Evolutionary conservation across 2,797 vertebrate species (phyloP).

Genomic region (Coilia nasus): DNA sequence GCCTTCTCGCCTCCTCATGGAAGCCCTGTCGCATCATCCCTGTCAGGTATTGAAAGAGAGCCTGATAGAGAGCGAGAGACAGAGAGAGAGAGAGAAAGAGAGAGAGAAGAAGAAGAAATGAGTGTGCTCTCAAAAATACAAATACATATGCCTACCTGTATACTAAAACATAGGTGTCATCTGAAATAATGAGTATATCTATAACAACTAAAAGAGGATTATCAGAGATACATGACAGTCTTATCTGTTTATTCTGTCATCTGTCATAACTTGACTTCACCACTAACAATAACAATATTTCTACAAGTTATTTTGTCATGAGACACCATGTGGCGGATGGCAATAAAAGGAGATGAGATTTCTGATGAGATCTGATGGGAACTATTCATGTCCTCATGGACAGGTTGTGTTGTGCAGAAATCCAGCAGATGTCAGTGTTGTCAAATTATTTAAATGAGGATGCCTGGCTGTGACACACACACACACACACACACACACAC

Average conservation of each 20-base stretch:
- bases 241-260: not conserved
- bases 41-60: conserved; percentile 34
- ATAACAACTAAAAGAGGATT: not conserved
- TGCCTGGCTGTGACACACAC: too few relatives aligned
- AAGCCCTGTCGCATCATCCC: conserved; percentile 35
- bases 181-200: not conserved
- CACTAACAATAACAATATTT: not conserved
- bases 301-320: too few relatives aligned
- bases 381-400: not conserved
- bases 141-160: too few relatives aligned
- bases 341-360: too few relatives aligned
- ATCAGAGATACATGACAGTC: not conserved
- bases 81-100: not conserved
- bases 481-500: too few relatives aligned
- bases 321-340: too few relatives aligned
- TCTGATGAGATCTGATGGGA: not conserved
- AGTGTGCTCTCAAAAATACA: not conserved
- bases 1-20: conserved; percentile 27
- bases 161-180: too few relatives aligned
- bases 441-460: not conserved
- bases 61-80: not conserved
- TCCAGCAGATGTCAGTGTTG: conserved; percentile 18
- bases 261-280: not conserved
- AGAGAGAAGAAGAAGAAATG: not conserved
- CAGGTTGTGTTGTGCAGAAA: not conserved